phyloP scores from a whole-genome alignment of 2,113 vertebrate species.

The Myxocyprinus asiaticus region DNA sequence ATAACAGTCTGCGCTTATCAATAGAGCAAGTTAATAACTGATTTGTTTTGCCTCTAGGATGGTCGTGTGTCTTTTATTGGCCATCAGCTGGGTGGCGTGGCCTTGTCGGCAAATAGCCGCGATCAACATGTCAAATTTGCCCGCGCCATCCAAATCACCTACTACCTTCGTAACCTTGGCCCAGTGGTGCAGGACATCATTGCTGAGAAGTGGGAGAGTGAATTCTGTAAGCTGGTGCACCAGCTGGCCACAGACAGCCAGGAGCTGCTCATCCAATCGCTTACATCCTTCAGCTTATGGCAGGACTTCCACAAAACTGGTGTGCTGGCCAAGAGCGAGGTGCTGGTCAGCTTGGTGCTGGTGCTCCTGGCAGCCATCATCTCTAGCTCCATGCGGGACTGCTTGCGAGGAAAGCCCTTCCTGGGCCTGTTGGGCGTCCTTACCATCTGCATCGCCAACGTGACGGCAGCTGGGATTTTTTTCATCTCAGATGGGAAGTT shows the following conservation, averaged over 20 bases:
- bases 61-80: constrained; percentile 96
- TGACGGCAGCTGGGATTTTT: constrained; percentile 97
- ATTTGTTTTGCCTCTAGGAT: constrained; percentile 77
- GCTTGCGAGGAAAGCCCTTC: constrained; percentile 95
- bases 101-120: constrained; percentile 90
- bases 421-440: constrained; percentile 94
- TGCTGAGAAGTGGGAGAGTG: constrained; percentile 95
- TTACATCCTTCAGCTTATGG: constrained; percentile 95
- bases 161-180: constrained; percentile 97
- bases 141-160: constrained; percentile 96
- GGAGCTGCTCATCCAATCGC: constrained; percentile 85
- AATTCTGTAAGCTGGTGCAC: constrained; percentile 89
- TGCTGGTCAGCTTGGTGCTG: constrained; percentile 94
- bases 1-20: background rate
- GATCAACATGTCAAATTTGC: constrained; percentile 97
- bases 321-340: constrained; percentile 89
- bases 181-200: constrained; percentile 91
- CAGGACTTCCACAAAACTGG: constrained; percentile 95
- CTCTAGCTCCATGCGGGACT: constrained; percentile 98
- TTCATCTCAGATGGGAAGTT: constrained; percentile 98
- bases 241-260: constrained; percentile 81
- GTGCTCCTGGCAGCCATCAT: constrained; percentile 93
- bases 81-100: constrained; percentile 95
- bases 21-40: background rate
- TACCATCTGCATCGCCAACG: constrained; percentile 93